Conservation (phyloP, 2,797 vertebrate species). For the Chelmon rostratus region DNA sequence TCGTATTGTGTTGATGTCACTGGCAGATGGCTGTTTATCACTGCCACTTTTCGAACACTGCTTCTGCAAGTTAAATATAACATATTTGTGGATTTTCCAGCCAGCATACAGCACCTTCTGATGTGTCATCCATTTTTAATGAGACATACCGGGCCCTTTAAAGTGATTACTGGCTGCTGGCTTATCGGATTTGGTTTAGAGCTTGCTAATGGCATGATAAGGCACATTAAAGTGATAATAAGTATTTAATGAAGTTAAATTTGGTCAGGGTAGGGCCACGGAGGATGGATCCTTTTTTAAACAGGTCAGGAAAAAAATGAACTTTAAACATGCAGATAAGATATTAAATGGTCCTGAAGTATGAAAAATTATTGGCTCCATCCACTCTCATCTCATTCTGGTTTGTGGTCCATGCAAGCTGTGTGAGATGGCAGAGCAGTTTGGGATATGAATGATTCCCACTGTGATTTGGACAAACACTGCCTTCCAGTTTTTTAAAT, state of each 20-base stretch:
- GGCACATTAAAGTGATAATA: slow-evolving; percentile 78
- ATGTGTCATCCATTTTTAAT: slow-evolving; percentile 71
- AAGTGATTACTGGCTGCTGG: slow-evolving; percentile 70
- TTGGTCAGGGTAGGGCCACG: slow-evolving; percentile 33
- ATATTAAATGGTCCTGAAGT: slow-evolving; percentile 35
- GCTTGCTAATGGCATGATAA: slow-evolving; percentile 75
- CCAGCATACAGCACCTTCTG: slow-evolving; percentile 16
- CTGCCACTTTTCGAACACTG: slow-evolving; percentile 2
- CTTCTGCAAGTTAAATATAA: slow-evolving; percentile 2
- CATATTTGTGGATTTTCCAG: slow-evolving; percentile 35
- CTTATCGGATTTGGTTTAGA: slow-evolving; percentile 78
- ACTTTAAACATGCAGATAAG: slow-evolving; percentile 44
- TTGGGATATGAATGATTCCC: slow-evolving; percentile 43
- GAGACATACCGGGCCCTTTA: slow-evolving; percentile 59
- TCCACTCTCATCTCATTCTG: slow-evolving; percentile 39
- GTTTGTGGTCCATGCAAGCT: slow-evolving; percentile 32
- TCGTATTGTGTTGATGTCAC: not conserved
- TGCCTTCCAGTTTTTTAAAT: slow-evolving; percentile 40
- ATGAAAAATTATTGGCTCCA: slow-evolving; percentile 34
- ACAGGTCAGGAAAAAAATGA: slow-evolving; percentile 51
- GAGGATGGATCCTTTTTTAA: slow-evolving; percentile 61
- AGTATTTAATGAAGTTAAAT: slow-evolving; percentile 78
- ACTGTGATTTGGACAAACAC: slow-evolving; percentile 38
- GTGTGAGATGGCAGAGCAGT: slow-evolving; percentile 25
- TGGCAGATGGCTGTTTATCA: slow-evolving; percentile 9